phyloP scores from a whole-genome alignment of 2,888 invertebrate genomes.

The Sialis fuliginosa region DNA sequence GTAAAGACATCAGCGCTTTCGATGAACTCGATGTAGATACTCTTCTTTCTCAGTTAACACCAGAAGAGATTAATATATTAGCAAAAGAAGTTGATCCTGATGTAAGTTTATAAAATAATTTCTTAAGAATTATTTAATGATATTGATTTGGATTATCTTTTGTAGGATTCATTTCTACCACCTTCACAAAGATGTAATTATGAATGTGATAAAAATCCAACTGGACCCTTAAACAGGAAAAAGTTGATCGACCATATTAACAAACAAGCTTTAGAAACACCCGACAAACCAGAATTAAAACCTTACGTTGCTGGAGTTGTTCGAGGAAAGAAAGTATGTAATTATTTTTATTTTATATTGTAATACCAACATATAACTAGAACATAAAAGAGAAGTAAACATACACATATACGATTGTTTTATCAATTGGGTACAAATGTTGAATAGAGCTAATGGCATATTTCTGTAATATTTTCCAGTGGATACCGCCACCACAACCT shows the following conservation, averaged over 20 bases:
- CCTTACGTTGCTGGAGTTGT: constrained; percentile 82
- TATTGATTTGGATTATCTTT: constrained; percentile 7
- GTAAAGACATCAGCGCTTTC: constrained; percentile 76
- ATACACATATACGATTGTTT: not conserved
- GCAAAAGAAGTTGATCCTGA: constrained; percentile 99
- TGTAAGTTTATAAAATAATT: constrained; percentile 43
- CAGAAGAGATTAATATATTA: constrained; percentile 91
- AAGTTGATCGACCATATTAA: constrained; percentile 92
- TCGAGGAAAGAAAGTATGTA: constrained; percentile 71
- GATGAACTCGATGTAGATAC: constrained; percentile 95
- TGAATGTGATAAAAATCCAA: constrained; percentile 87
- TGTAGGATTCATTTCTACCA: constrained; percentile 90
- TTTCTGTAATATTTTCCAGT: constrained; percentile 31
- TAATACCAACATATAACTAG: not conserved
- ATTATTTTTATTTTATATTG: not conserved
- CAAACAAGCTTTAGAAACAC: constrained; percentile 94
- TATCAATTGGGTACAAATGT: not conserved
- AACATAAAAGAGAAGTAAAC: not conserved
- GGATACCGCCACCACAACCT: constrained; percentile 63
- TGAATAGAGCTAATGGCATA: not conserved
- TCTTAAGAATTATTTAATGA: not conserved
- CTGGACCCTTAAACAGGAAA: constrained; percentile 90
- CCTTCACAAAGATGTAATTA: constrained; percentile 91
- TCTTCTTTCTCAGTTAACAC: constrained; percentile 76
- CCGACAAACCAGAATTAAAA: constrained; percentile 90